Percentiles rank a stretch among this genome's conserved stretches.
These are phyloP conservation scores for Eurytoma californica DNA, from an alignment of 2,888 invertebrate species.

Conservation along the genomic window DNA sequence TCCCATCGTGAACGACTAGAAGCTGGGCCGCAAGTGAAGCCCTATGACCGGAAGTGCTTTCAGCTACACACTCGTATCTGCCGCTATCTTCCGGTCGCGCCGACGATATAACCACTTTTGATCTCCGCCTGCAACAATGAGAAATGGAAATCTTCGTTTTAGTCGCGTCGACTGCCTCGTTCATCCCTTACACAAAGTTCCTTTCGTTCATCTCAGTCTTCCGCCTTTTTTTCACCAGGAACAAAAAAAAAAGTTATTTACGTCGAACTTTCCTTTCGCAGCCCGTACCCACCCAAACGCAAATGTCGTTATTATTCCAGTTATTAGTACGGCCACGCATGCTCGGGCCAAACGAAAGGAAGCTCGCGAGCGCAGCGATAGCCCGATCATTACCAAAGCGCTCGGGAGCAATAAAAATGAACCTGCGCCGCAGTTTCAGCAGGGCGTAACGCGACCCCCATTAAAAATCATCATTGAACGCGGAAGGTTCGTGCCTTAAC, in stretches of 20 bases:
- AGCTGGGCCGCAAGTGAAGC: slow-evolving; percentile 78
- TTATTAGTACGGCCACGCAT: too few species aligned
- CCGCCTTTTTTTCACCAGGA: too few species aligned
- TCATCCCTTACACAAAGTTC: too few species aligned
- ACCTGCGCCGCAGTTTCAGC: neutral
- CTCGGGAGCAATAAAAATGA: neutral
- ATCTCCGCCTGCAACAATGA: slow-evolving; percentile 82
- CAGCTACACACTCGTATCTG: slow-evolving; percentile 88
- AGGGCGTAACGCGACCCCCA: neutral
- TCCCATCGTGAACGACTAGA: slow-evolving; percentile 75
- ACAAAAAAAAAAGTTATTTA: too few species aligned
- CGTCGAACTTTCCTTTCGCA: too few species aligned
- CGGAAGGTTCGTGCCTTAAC: slow-evolving; percentile 24
- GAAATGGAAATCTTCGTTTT: slow-evolving; percentile 4
- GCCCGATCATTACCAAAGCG: too few species aligned
- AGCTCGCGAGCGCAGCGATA: too few species aligned
- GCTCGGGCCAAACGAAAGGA: too few species aligned
- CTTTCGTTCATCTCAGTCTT: too few species aligned
- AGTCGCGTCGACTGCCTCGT: too few species aligned
- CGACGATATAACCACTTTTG: slow-evolving; percentile 87
- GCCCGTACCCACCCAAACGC: too few species aligned
- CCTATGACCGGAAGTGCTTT: slow-evolving; percentile 81
- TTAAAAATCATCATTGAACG: slow-evolving; percentile 43
- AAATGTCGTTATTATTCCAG: too few species aligned
- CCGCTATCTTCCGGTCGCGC: slow-evolving; percentile 86